Conservation (phyloP, 2,113 vertebrate genomes). For the Clupea harengus region DNA sequence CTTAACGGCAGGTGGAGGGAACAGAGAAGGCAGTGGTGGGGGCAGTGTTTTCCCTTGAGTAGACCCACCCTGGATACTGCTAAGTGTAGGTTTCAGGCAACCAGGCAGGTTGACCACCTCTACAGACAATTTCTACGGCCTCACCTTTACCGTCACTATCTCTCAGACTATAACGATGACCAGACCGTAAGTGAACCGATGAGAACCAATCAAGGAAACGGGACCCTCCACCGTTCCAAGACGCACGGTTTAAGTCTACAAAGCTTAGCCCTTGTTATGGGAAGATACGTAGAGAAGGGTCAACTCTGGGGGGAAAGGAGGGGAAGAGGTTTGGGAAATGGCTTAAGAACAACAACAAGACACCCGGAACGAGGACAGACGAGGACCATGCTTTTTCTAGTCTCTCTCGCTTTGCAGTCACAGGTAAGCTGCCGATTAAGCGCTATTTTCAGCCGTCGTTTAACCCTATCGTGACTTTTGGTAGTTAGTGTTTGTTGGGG, state of each 20-base stretch:
- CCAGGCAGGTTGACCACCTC: constrained; percentile 19
- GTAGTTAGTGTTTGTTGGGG: neutral
- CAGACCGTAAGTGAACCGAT: constrained; percentile 11
- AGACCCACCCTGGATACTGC: constrained; percentile 1
- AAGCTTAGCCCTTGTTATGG: constrained; percentile 33
- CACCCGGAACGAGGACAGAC: constrained; percentile 48
- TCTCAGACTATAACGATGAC: constrained; percentile 20
- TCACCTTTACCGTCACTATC: neutral
- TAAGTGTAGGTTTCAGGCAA: constrained; percentile 5
- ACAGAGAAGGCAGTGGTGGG: constrained; percentile 40
- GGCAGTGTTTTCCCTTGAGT: constrained; percentile 31
- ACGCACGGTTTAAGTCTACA: constrained; percentile 25
- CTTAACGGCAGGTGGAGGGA: constrained; percentile 67
- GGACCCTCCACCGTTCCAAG: constrained; percentile 13
- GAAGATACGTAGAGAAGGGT: constrained; percentile 27
- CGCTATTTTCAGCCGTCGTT: constrained; percentile 65
- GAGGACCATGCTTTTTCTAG: constrained; percentile 62
- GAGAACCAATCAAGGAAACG: constrained; percentile 11
- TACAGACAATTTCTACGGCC: neutral
- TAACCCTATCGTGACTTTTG: constrained; percentile 40
- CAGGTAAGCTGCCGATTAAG: constrained; percentile 73
- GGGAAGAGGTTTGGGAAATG: constrained; percentile 38
- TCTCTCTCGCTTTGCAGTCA: constrained; percentile 65
- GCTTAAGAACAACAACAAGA: constrained; percentile 10
- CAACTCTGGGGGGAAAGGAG: constrained; percentile 19